Evolutionary conservation across 2,888 invertebrate species (phyloP), one percentile per base, ranked within the genome.

Genomic region (Pollenia labialis): DNA sequence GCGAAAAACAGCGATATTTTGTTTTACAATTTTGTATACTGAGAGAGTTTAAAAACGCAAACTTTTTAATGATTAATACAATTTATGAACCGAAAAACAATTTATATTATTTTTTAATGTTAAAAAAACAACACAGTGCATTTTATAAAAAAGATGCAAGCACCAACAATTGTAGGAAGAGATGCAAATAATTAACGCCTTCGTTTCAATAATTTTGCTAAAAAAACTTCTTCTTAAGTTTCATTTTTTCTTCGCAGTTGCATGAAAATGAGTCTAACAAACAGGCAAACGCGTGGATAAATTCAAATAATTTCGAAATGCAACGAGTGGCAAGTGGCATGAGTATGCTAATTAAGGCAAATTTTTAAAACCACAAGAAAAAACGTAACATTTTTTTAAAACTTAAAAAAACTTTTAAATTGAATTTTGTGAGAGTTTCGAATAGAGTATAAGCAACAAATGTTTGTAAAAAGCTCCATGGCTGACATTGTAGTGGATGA

Each of bases 381-480:
- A 64, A 14, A 48, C n/a, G 12, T 14, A 32, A 40, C 40, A 42
- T 12, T 23, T n/a, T n/a, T 23, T 56, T 44, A 48, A 50, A 68
- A 69, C 2, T 40, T 40, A 0, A 11, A 46, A 44, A 9, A 23
- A 48, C 23, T 48, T 71, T 54, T 4, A 9, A 23, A 9, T 56
- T 60, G 58, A 52, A 32, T 52, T 44, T 62, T 8, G 44, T 7
- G 12, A 32, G 32, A 32, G 32, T 32, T 23, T 44, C 23, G 44
- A 66, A 8, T 12, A 46, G 68, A 64, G 11, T 18, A 4, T 9
- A 32, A 44, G 11, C 88, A 89, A 90, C 92, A 91, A 92, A 92
- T 92, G 92, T 91, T 92, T 93, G 89, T 92, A 88, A 92, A 92
- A 90, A 90, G 90, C 89, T 91, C 91, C 90, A 93, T 93, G 93